phyloP scores from a whole-genome alignment of 2,113 vertebrate genomes.

The Prinia subflava region DNA sequence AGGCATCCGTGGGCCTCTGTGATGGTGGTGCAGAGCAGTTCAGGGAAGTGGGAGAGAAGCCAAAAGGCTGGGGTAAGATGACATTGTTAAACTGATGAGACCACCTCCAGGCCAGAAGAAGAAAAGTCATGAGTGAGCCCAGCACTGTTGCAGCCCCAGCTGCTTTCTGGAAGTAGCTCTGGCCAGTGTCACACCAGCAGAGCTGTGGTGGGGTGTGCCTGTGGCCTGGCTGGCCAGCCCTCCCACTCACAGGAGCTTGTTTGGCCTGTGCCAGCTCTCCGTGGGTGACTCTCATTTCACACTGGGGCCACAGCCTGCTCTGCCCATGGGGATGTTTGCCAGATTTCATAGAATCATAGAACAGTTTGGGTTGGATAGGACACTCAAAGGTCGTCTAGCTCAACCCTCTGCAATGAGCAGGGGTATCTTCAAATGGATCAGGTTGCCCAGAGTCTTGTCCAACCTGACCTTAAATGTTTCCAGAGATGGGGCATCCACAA shows the following conservation, averaged over 20 bases:
- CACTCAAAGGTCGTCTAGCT: not conserved
- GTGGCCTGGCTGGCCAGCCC: not conserved
- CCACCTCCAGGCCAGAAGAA: not conserved
- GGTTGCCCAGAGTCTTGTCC: not conserved
- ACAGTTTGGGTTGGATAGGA: not conserved
- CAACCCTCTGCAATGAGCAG: not conserved
- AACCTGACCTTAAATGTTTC: not conserved
- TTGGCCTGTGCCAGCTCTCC: not conserved
- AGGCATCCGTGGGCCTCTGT: accelerated
- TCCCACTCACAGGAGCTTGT: not conserved
- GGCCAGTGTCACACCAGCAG: not conserved
- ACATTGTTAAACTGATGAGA: not conserved
- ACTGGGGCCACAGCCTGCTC: not conserved
- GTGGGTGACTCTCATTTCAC: not conserved
- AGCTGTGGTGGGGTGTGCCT: not conserved
- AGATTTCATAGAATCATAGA: not conserved
- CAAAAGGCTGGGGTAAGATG: not conserved
- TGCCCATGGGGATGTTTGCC: not conserved
- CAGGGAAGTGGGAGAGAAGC: not conserved
- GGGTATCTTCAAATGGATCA: not conserved
- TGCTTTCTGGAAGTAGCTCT: not conserved
- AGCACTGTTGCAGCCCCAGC: not conserved
- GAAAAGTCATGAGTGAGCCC: not conserved
- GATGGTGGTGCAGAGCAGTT: not conserved
- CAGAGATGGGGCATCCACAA: no score